Conservation (phyloP, 2,888 invertebrate species). For the Griposia aprilina region DNA sequence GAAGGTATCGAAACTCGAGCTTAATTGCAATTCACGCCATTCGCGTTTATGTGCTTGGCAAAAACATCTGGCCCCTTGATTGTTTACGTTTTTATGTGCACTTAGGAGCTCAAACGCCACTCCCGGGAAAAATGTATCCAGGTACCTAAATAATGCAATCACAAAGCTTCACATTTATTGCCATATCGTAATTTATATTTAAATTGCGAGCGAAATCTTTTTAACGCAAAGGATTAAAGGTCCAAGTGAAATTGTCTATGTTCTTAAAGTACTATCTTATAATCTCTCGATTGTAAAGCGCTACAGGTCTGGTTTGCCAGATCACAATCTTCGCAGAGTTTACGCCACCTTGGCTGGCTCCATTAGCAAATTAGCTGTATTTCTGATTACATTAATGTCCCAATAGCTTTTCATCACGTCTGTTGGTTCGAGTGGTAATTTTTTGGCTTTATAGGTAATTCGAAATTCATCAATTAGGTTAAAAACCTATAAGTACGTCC, state of each 20-base stretch:
- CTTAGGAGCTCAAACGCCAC: slow-evolving; percentile 80
- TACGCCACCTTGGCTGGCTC: slow-evolving; percentile 75
- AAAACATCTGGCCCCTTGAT: slow-evolving; percentile 88
- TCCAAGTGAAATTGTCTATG: background rate
- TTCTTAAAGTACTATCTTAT: slow-evolving; percentile 30
- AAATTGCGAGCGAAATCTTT: slow-evolving; percentile 58
- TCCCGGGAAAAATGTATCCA: slow-evolving; percentile 74
- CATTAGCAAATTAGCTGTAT: slow-evolving; percentile 84
- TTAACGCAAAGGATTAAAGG: background rate
- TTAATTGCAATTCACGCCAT: slow-evolving; percentile 88
- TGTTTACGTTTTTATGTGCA: slow-evolving; percentile 88
- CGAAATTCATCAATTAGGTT: slow-evolving; percentile 41
- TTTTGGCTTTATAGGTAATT: slow-evolving; percentile 34
- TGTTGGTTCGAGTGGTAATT: slow-evolving; percentile 38
- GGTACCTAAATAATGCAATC: slow-evolving; percentile 83
- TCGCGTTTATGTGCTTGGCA: slow-evolving; percentile 85
- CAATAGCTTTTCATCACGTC: slow-evolving; percentile 66
- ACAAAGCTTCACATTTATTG: slow-evolving; percentile 79
- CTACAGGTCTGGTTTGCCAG: slow-evolving; percentile 66
- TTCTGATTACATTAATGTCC: slow-evolving; percentile 76
- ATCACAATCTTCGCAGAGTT: slow-evolving; percentile 80
- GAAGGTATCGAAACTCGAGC: slow-evolving; percentile 86
- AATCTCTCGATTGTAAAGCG: slow-evolving; percentile 49
- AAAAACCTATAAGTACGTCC: slow-evolving; percentile 12
- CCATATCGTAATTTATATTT: slow-evolving; percentile 76